These are phyloP conservation scores for Thera obeliscata DNA, from an alignment of 2,888 invertebrate species.

Conservation along the genomic window DNA sequence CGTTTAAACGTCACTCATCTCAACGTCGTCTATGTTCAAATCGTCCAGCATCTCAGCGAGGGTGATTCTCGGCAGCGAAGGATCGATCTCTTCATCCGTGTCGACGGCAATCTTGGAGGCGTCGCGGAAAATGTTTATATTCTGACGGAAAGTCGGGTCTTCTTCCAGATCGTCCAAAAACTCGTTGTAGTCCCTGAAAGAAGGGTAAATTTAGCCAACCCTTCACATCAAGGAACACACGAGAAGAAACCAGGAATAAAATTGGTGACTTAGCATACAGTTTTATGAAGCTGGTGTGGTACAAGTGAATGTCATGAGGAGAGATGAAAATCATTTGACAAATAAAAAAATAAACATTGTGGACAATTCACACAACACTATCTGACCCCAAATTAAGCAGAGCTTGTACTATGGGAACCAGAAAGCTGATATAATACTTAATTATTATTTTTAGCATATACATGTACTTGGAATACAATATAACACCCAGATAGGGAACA, in stretches of 20 bases:
- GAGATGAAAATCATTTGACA: too few species aligned
- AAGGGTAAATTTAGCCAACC: background rate
- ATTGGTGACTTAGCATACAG: too few species aligned
- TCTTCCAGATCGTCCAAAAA: constrained; percentile 99
- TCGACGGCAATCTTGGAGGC: constrained; percentile 79
- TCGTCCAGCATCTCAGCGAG: constrained; percentile 98
- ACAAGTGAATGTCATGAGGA: too few species aligned
- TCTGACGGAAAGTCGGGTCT: constrained; percentile 93
- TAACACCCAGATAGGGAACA: too few species aligned
- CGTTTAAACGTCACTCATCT: constrained; percentile 86
- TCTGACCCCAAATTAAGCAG: too few species aligned
- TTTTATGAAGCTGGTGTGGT: too few species aligned
- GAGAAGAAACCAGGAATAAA: background rate
- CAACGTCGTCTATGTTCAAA: constrained; percentile 91
- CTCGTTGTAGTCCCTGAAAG: constrained; percentile 93
- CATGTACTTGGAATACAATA: too few species aligned
- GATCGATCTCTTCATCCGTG: constrained; percentile 83
- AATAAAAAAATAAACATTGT: too few species aligned
- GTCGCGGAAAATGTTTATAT: constrained; percentile 96
- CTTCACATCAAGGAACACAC: background rate
- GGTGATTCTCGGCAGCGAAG: constrained; percentile 89
- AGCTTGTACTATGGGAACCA: too few species aligned
- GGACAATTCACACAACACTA: too few species aligned
- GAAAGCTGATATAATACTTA: too few species aligned
- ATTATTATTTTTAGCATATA: too few species aligned